These are phyloP conservation scores for Propsilocerus akamusi DNA, from an alignment of 1,140 invertebrate genomes.

Conservation along the genomic window DNA sequence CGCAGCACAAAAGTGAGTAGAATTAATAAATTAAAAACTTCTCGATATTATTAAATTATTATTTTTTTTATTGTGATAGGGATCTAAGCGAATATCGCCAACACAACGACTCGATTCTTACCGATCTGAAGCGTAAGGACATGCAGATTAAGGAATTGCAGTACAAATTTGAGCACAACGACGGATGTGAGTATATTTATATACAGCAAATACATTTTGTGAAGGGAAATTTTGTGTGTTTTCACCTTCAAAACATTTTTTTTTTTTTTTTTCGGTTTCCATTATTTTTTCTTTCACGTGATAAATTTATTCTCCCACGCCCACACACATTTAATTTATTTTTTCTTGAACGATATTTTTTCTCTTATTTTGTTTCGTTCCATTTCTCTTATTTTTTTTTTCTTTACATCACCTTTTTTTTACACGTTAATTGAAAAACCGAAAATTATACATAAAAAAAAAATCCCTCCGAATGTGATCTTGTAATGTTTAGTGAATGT, in stretches of 20 bases:
- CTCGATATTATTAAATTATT: slow-evolving; percentile 5
- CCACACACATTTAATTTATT: background rate
- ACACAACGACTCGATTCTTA: slow-evolving; percentile 52
- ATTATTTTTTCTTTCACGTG: too few relatives aligned
- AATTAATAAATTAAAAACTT: too few relatives aligned
- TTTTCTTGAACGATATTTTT: background rate
- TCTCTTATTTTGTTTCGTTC: background rate
- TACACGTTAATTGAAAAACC: too few relatives aligned
- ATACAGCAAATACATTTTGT: too few relatives aligned
- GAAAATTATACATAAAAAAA: too few relatives aligned
- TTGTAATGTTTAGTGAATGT: background rate
- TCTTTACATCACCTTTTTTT: background rate
- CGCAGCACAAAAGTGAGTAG: slow-evolving; percentile 71
- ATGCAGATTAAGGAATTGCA: slow-evolving; percentile 76
- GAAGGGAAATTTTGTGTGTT: too few relatives aligned
- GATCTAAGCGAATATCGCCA: slow-evolving; percentile 68
- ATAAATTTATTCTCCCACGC: too few relatives aligned
- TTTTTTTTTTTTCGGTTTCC: too few relatives aligned
- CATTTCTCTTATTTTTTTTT: background rate
- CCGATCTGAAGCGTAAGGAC: slow-evolving; percentile 74
- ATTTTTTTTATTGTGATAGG: slow-evolving; percentile 29
- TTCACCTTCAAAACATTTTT: too few relatives aligned
- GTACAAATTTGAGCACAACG: slow-evolving; percentile 56
- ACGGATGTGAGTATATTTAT: slow-evolving; percentile 71
- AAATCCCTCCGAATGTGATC: background rate